Base-by-base conservation (phyloP, 2,797 vertebrate genomes). In the Tamandua tetradactyla region DNA sequence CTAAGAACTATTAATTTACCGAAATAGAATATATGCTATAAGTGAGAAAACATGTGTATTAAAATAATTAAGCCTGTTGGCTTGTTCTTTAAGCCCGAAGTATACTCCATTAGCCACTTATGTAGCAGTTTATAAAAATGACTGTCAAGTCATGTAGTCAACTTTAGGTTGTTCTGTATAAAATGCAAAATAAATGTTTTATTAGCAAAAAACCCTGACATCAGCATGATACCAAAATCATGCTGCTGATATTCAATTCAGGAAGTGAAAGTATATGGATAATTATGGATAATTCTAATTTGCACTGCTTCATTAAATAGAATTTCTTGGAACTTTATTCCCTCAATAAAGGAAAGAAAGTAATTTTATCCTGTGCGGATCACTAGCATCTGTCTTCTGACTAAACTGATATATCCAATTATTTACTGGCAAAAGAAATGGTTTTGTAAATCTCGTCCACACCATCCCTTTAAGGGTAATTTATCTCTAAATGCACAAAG, bases 1-100 rank as follows among this genome's bases (percentile, higher is more conserved):
- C 30, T 85, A 68, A 82, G 79, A 96, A 23, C 25, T 23, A 74
- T 82, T 89, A 92, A 90, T 79, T 90, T 90, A 80, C 76, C 69
- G 30, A 74, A 93, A 74, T 59, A 74, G 18, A 37, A 64, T 64
- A 72, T 66, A 35, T 59, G 32, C 42, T 72, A 62, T 27, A 52
- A 92, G 37, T 78, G 57, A 69, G 59, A 52, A 80, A 80, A 80
- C 59, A 52, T 91, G 75, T 83, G 90, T 90, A 59, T 92, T 86
- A 93, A 85, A 20, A 55, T 92, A 91, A 93, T 59, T 68, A 93
- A 92, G 20, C 69, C 82, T 22, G 84, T 20, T 8, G 42, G 10
- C 23, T 27, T 83, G 82, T 92, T 87, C 68, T 75, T 94, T 85
- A 79, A 85, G 13, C 69, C 74, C 69, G 86, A 95, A 90, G 52